Percentiles rank a stretch among this genome's conserved stretches.
phyloP scores from a whole-genome alignment of 2,113 vertebrate genomes.

The Chaenocephalus aceratus region DNA sequence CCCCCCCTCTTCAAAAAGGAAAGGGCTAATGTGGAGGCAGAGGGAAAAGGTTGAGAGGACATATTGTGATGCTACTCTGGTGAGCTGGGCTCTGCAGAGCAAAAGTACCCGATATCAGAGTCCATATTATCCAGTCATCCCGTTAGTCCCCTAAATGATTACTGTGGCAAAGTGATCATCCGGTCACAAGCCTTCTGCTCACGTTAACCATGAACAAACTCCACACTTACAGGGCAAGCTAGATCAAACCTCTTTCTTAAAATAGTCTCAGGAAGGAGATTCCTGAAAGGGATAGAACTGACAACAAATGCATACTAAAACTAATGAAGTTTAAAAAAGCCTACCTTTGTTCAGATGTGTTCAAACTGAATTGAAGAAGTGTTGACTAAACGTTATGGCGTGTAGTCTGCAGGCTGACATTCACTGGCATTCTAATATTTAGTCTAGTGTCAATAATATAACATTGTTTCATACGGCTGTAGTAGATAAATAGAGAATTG shows the following conservation, averaged over 20 bases:
- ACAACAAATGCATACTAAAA: background rate
- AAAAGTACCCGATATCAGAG: constrained; percentile 1
- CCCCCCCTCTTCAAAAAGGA: constrained; percentile 40
- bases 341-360: background rate
- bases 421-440: background rate
- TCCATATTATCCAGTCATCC: background rate
- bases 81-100: background rate
- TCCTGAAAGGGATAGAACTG: background rate
- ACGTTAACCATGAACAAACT: background rate
- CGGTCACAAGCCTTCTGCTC: constrained; percentile 22
- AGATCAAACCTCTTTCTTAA: background rate
- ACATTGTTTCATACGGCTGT: background rate
- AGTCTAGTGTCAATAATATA: background rate
- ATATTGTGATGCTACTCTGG: background rate
- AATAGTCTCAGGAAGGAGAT: background rate
- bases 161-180: constrained; percentile 30
- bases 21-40: constrained; percentile 18
- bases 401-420: background rate
- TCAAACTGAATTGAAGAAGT: background rate
- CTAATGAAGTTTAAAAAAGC: background rate
- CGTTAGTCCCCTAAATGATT: background rate
- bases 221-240: background rate
- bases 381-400: background rate
- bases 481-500: background rate
- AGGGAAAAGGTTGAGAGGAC: constrained; percentile 6